Evolutionary conservation across 2,888 invertebrate species (phyloP), one percentile per base, ranked within the genome.

Genomic region (Ectemnius continuus): DNA sequence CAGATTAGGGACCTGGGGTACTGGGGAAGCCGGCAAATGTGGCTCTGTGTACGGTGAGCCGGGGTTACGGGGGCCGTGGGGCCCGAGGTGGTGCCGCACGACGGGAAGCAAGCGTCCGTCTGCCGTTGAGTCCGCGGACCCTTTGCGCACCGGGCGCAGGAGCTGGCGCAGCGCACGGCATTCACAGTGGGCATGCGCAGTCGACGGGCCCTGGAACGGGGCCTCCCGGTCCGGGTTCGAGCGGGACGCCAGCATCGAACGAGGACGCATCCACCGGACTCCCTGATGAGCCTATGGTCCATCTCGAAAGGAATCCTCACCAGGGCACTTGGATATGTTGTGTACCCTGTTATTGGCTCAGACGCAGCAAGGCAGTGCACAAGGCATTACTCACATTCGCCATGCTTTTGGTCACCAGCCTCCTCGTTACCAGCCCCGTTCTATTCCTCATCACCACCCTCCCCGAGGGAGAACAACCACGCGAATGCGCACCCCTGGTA

Each of bases 351-450:
- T 88, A 91, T 76, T 93, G 93, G 93, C 86, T 93, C 14, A 90
- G 92, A 14, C 91, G 92, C 26, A 93, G 93, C 80, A 91, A 92
- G 73, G 92, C 93, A 56, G 93, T 93, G 59, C 93, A 93, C 88
- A 93, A 93, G 90, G 93, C 93, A 75, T 91, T 93, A 14, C 91
- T 93, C 71, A 93, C 93, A 56, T 92, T 93, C 74, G 93, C 93
- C 46, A 93, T 93, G 73, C 87, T 93, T n/a, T 87, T 93, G 73
- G 93, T 93, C 59, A 93, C 93, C 70, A 93, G 93, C 4, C 88
- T 93, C 59, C 89, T 93, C 76, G 93, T 93, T 70, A 93, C 93
- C 46, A 93, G 93, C 47, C 93, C 93, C 6, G 93, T 93, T 46
- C 88, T 93, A 47, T 93, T 93, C 86, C 91, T 93, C 81, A 93